A percentile compares a stretch with the other conserved stretches of the same genome.
Evolutionary conservation across 2,113 vertebrate species (phyloP).

Genomic region (Alexandromys fortis): DNA sequence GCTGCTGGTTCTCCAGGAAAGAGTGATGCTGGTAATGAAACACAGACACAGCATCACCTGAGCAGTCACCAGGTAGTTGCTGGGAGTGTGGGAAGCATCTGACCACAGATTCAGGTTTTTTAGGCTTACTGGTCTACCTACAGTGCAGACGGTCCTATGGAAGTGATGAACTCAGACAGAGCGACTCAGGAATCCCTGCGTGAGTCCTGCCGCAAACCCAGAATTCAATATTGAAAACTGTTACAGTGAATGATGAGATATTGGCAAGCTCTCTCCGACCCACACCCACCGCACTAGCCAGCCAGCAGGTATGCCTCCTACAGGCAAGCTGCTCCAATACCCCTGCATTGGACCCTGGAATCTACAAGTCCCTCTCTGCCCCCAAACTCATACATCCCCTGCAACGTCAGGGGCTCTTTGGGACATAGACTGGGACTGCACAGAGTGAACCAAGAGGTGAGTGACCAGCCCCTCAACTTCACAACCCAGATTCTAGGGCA

Average conservation of each 20-base stretch:
- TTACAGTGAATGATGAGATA: conserved; percentile 21
- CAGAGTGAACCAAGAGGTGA: no score
- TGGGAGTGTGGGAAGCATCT: background rate
- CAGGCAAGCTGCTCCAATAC: no score
- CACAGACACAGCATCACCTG: background rate
- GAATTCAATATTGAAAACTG: background rate
- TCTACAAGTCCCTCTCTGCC: no score
- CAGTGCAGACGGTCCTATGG: background rate
- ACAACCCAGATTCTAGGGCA: no score
- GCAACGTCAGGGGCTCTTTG: no score
- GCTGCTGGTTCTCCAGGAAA: background rate
- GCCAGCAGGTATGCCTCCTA: no score
- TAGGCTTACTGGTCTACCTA: background rate
- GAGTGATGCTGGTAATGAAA: background rate
- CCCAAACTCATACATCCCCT: no score
- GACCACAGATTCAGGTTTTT: background rate
- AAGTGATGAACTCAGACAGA: background rate
- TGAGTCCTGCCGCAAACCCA: background rate
- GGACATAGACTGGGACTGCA: no score
- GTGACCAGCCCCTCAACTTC: no score
- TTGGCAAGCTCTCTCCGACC: background rate
- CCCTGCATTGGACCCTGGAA: no score
- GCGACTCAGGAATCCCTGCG: background rate
- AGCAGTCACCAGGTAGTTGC: no score
- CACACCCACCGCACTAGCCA: no score